Percentiles rank a stretch among this genome's conserved stretches.
phyloP scores from a whole-genome alignment of 2,797 vertebrate genomes.

The Phataginus tetradactyla region DNA sequence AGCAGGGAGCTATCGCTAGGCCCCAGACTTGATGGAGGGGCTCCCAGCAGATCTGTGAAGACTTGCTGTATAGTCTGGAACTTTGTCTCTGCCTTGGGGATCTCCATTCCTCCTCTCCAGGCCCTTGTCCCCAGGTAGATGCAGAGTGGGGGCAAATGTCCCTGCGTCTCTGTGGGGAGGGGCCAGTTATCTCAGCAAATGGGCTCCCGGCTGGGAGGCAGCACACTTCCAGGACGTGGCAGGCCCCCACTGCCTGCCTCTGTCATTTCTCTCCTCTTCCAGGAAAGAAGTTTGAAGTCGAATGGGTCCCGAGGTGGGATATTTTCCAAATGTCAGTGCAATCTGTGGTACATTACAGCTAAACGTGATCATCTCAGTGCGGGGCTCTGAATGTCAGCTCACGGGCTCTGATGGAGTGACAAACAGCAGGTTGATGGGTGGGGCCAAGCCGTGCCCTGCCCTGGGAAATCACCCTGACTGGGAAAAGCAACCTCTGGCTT shows the following conservation, averaged over 20 bases:
- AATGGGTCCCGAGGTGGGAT: constrained; percentile 85
- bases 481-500: constrained; percentile 66
- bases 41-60: not conserved
- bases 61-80: not conserved
- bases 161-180: not conserved
- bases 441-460: constrained; percentile 65
- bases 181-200: not conserved
- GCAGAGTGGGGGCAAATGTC: not conserved
- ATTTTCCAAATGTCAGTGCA: constrained; percentile 88
- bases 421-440: constrained; percentile 82
- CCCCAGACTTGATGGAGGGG: not conserved
- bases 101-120: too few species aligned
- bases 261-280: constrained; percentile 55
- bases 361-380: constrained; percentile 83
- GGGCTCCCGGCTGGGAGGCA: not conserved
- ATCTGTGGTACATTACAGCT: constrained; percentile 85
- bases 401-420: constrained; percentile 81
- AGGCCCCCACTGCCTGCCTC: not conserved
- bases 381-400: constrained; percentile 86
- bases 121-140: not conserved
- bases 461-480: constrained; percentile 80
- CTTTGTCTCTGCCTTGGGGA: not conserved
- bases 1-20: fast-evolving
- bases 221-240: not conserved
- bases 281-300: constrained; percentile 81